A percentile compares a stretch with the other conserved stretches of the same genome.
Evolutionary conservation across 2,113 vertebrate species (phyloP).

Genomic region (Ctenomys sociabilis): DNA sequence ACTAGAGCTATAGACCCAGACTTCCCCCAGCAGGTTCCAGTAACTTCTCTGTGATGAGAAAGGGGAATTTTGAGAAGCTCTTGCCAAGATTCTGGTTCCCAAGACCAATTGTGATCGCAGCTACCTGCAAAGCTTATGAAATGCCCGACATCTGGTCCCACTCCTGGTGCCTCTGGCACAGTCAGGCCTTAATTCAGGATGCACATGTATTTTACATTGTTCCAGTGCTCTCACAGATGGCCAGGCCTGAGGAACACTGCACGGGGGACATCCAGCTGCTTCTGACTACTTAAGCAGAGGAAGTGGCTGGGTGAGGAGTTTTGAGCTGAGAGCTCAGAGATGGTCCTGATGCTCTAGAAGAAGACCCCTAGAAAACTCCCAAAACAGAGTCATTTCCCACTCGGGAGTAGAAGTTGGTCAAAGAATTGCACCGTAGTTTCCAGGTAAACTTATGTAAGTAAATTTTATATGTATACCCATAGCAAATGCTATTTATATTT

Average conservation of each 20-base stretch:
- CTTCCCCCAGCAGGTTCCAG: not conserved
- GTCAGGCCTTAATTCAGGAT: not conserved
- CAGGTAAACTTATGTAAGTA: not conserved
- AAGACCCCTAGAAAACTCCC: not conserved
- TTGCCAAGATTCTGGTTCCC: not conserved
- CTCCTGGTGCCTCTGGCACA: not conserved
- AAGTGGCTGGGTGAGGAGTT: not conserved
- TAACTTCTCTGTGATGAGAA: not conserved
- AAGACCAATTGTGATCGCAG: not conserved
- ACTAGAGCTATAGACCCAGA: not conserved
- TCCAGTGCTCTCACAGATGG: rapidly evolving
- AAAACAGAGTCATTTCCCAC: not conserved
- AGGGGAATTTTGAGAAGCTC: not conserved
- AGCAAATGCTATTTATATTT: not conserved
- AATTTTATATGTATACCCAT: not conserved
- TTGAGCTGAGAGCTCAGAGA: not conserved
- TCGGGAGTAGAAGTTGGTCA: not conserved
- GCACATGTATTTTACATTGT: not conserved
- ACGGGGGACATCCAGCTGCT: not conserved
- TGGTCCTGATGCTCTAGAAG: not conserved
- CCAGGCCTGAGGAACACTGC: not conserved
- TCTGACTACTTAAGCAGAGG: not conserved
- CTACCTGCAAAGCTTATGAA: not conserved
- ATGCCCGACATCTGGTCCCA: not conserved
- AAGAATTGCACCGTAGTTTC: not conserved